Conservation (phyloP, 2,888 invertebrate species). For the Danaus chrysippus region DNA sequence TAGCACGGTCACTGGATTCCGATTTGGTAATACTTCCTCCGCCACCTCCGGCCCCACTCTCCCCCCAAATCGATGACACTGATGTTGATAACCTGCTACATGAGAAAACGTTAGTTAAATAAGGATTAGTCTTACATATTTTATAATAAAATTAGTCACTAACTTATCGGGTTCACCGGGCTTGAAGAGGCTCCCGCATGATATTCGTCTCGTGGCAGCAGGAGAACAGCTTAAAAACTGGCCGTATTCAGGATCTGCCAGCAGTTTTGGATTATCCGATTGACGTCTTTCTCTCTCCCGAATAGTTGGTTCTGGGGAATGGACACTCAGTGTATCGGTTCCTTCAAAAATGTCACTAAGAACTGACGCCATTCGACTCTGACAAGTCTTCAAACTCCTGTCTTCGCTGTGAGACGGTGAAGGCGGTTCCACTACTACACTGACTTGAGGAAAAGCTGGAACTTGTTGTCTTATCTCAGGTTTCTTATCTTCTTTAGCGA, state of each 20-base stretch:
- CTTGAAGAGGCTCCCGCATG: conserved; percentile 93
- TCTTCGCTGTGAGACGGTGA: conserved; percentile 84
- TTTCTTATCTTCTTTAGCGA: conserved; percentile 32
- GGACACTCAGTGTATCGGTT: conserved; percentile 64
- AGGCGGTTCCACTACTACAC: conserved; percentile 87
- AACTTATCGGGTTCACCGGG: conserved; percentile 82
- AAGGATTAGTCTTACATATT: conserved; percentile 5
- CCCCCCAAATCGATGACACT: conserved; percentile 76
- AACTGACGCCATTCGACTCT: conserved; percentile 72
- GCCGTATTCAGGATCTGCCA: conserved; percentile 82
- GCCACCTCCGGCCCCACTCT: conserved; percentile 50
- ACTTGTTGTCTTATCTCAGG: conserved; percentile 30
- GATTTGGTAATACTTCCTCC: conserved; percentile 52
- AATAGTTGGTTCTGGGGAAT: conserved; percentile 67
- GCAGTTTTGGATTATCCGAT: conserved; percentile 80
- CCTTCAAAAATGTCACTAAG: conserved; percentile 66
- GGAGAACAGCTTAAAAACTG: conserved; percentile 86
- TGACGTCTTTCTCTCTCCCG: conserved; percentile 69
- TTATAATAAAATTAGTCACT: conserved; percentile 39
- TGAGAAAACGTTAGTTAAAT: conserved; percentile 20
- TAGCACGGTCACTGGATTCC: conserved; percentile 79
- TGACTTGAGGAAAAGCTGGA: conserved; percentile 80
- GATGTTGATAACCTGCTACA: conserved; percentile 70
- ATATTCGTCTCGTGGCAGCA: conserved; percentile 92
- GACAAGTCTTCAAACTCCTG: conserved; percentile 60